Percentiles rank a stretch among this genome's conserved stretches.
phyloP scores from a whole-genome alignment of 92 coral and sea anemone genomes.

The Phenganax marumi region DNA sequence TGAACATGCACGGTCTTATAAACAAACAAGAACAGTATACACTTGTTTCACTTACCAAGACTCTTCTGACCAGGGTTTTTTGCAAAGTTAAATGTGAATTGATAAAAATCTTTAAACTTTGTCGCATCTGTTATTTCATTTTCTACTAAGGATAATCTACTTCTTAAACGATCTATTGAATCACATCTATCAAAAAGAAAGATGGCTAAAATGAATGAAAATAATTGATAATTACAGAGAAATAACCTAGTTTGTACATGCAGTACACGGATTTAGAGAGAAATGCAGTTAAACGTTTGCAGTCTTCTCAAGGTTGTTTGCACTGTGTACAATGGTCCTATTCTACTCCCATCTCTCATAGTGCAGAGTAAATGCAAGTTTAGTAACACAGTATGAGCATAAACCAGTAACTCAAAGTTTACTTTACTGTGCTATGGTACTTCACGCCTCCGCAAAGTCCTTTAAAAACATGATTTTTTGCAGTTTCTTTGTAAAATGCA shows the following conservation, averaged over 20 bases:
- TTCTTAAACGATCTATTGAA: constrained; percentile 78
- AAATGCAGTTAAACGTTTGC: no score
- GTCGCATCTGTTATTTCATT: constrained; percentile 73
- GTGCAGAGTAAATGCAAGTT: no score
- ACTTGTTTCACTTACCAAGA: constrained; percentile 68
- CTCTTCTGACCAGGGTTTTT: constrained; percentile 98
- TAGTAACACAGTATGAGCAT: no score
- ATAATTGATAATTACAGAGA: neutral
- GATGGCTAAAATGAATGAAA: neutral
- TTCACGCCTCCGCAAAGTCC: no score
- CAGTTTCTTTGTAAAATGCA: no score
- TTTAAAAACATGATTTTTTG: no score
- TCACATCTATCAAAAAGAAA: constrained; percentile 60
- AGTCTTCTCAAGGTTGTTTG: no score
- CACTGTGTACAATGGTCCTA: no score
- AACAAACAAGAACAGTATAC: neutral
- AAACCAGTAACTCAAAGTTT: no score
- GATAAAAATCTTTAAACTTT: constrained; percentile 95
- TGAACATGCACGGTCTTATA: neutral
- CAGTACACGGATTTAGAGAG: neutral
- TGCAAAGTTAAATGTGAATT: constrained; percentile 94
- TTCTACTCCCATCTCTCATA: no score
- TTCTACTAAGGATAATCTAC: constrained; percentile 79
- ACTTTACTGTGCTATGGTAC: no score
- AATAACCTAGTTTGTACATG: neutral